phyloP scores from a whole-genome alignment of 2,888 invertebrate genomes.

The Athalia cordata region DNA sequence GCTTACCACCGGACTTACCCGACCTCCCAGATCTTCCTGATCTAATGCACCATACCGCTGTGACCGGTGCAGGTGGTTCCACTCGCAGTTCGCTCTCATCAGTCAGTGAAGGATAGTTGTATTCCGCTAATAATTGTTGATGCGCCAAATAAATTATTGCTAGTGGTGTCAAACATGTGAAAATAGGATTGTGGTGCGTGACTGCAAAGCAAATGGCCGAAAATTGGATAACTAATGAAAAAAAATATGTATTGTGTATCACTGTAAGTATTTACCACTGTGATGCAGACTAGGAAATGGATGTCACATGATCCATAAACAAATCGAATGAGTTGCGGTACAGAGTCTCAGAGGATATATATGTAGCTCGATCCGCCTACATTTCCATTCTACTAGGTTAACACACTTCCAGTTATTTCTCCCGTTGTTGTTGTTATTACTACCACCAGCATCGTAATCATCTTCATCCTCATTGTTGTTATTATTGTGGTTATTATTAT shows the following conservation, averaged over 20 bases:
- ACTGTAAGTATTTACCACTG: no score
- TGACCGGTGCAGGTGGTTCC: slow-evolving; percentile 71
- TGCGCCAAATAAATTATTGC: neutral
- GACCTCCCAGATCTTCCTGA: slow-evolving; percentile 71
- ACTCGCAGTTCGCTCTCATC: slow-evolving; percentile 79
- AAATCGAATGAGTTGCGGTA: neutral
- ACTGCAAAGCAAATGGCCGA: neutral
- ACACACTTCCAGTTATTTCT: slow-evolving; percentile 22
- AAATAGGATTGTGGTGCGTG: neutral
- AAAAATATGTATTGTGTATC: no score
- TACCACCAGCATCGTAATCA: slow-evolving; percentile 1
- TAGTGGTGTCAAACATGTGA: neutral
- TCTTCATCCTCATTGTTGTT: slow-evolving; percentile 7
- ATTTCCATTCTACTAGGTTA: slow-evolving; percentile 18
- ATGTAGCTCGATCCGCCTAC: neutral
- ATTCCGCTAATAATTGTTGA: neutral
- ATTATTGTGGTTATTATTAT: neutral
- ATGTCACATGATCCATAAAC: neutral
- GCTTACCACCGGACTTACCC: slow-evolving; percentile 77
- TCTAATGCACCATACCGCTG: slow-evolving; percentile 70
- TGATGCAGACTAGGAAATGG: no score
- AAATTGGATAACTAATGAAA: no score
- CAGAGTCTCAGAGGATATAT: neutral
- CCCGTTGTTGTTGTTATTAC: slow-evolving; percentile 16
- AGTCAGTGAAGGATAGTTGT: slow-evolving; percentile 76